Evolutionary conservation across 2,797 vertebrate species (phyloP), one percentile per base, ranked within the genome.

Genomic region (Melanotaenia pygmaea): DNA sequence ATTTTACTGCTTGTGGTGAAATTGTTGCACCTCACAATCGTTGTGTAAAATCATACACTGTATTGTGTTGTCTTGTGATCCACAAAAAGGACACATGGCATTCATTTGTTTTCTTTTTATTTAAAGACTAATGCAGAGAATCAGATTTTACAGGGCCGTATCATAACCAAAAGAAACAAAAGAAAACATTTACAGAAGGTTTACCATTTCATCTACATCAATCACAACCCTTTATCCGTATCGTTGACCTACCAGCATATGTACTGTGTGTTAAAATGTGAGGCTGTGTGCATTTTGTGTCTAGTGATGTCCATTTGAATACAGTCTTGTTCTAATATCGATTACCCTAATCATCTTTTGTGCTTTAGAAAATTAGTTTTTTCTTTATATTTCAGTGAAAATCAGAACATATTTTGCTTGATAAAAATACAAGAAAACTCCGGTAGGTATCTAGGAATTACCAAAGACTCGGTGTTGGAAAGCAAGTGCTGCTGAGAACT

Each of bases 121-220:
- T 95, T 93, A 89, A 93, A 94, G 90, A 94, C 91, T 91, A 94
- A 94, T 93, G 92, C 92, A 95, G 91, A 93, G 89, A 94, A 91
- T 93, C 82, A 89, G 88, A 91, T 94, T 94, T 92, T 94, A 95
- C 92, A 94, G 93, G 92, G 94, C 90, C 90, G 90, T 93, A 91
- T 91, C 88, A 91, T 91, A 93, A 94, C 87, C 91, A 89, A 94
- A 92, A 90, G 66, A 91, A 92, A 93, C 72, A 87, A 92, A 88
- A 59, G 72, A 89, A 91, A 93, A 94, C 91, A 93, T 93, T 93
- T 94, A 95, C 94, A 94, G 89, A 91, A 89, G 89, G 83, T 92
- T 87, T 80, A 90, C 74, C 85, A 79, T 84, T 85, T 86, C 80
- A 81, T 86, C 82, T 86, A 88, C 83, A 86, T 73, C 88, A 81